Base-by-base conservation (phyloP, 2,797 vertebrate genomes). In the Dipus sagitta region DNA sequence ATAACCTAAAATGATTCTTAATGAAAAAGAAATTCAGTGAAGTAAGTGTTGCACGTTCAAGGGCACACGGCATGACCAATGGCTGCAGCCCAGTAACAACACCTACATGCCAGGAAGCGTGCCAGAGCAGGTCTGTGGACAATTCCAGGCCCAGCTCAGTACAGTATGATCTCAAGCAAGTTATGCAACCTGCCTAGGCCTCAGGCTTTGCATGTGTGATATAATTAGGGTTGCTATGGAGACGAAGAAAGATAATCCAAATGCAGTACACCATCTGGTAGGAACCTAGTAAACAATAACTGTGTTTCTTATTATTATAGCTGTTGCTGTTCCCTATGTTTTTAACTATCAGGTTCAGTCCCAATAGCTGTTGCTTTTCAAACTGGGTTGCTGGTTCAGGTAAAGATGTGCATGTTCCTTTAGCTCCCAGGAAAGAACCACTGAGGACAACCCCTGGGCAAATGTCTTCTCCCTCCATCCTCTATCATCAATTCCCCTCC, bases 231-330 rank as follows among this genome's bases (percentile, higher is more conserved):
- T 24, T 90, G 77, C 58, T 23, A 32, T 38, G 65, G 60, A 70
- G 72, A 75, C 81, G 96, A 58, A 86, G 91, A 93, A 78, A 70
- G 80, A 91, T 42, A 93, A 83, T 82, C n/a, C 65, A 86, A 90
- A 86, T 15, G 47, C 74, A 93, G 38, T 28, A 65, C 9, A 92
- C 15, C 42, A 30, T 70, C 47, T 47, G 34, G 54, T 58, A 88
- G 76, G 60, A 95, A 52, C 62, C 28, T 42, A 77, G 67, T 80
- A 76, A 68, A 58, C 52, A 71, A 68, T 20, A 92, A 86, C 75
- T 70, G 42, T 83, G 62, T 58, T 65, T 54, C 79, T 71, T 42
- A 38, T 4, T 67, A 77, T 28, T 74, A 72, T 67, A 75, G 38
- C 64, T 80, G 65, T 30, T 72, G 47, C n/a, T 52, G 60, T 10